These are phyloP conservation scores for Dendrolimus punctatus DNA, from an alignment of 1,140 invertebrate species.

Conservation along the genomic window DNA sequence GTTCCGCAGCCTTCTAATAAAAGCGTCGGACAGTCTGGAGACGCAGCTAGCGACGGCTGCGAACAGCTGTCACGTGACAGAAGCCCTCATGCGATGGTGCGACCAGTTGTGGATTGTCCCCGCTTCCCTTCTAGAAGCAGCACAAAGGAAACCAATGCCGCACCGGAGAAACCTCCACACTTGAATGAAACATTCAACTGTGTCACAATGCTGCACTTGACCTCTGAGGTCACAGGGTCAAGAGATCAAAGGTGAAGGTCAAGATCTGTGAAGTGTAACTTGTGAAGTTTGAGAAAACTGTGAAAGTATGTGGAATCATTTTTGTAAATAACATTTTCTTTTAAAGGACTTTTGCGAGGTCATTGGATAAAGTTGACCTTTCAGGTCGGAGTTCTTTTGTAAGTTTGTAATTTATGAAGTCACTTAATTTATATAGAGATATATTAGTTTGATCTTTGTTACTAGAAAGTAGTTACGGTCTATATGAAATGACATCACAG, in stretches of 20 bases:
- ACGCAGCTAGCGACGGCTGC: conserved; percentile 88
- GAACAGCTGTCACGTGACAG: conserved; percentile 85
- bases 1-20: conserved; percentile 66
- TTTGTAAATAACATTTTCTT: not conserved
- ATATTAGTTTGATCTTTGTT: no score
- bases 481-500: no score
- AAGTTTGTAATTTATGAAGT: no score
- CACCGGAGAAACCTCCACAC: conserved; percentile 44
- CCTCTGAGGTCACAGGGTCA: not conserved
- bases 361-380: not conserved
- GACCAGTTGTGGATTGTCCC: conserved; percentile 87
- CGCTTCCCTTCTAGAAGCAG: conserved; percentile 47
- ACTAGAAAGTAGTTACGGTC: no score
- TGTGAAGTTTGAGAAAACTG: no score
- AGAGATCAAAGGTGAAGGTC: conserved; percentile 11
- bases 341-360: not conserved
- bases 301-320: not conserved
- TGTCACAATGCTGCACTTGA: conserved; percentile 6
- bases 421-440: no score
- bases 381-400: no score
- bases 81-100: conserved; percentile 81
- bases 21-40: conserved; percentile 73
- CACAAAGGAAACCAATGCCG: conserved; percentile 45
- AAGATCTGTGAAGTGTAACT: conserved; percentile 5
- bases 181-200: conserved; percentile 19